Evolutionary conservation across 2,113 vertebrate genomes (phyloP).

Genomic region (Coptodon rendalli): DNA sequence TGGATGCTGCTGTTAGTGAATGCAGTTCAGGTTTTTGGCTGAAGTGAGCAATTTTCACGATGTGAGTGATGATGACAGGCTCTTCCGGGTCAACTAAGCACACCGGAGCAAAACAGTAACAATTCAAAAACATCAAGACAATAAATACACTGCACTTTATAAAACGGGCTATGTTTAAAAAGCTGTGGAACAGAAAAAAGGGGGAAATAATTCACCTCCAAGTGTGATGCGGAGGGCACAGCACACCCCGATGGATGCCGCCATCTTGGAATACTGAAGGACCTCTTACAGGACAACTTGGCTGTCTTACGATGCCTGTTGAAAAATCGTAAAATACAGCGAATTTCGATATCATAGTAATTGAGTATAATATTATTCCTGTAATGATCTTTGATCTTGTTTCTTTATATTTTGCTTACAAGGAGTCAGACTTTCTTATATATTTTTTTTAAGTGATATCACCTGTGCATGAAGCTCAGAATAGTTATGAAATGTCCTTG

Average conservation of each 20-base stretch:
- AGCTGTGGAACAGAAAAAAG: background rate
- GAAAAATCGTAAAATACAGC: background rate
- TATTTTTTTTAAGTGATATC: background rate
- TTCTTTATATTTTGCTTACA: background rate
- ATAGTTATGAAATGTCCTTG: background rate
- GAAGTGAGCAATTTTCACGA: no score
- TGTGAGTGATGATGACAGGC: background rate
- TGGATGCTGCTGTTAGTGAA: background rate
- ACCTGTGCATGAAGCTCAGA: background rate
- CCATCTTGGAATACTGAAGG: slow-evolving; percentile 52
- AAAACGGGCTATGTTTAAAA: fast-evolving
- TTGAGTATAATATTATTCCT: background rate
- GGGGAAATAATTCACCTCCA: slow-evolving; percentile 35
- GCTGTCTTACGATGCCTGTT: slow-evolving; percentile 32
- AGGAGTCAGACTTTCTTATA: background rate
- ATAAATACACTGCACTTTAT: fast-evolving
- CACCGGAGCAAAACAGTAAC: background rate
- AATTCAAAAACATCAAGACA: fast-evolving
- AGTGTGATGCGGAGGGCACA: slow-evolving; percentile 47
- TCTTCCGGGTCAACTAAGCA: background rate
- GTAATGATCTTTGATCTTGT: background rate
- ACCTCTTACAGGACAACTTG: slow-evolving; percentile 27
- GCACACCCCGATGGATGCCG: slow-evolving; percentile 51
- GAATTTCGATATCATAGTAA: background rate
- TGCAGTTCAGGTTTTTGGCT: background rate